Evolutionary conservation across 2,888 invertebrate species (phyloP).

Genomic region (Polyommatus icarus): DNA sequence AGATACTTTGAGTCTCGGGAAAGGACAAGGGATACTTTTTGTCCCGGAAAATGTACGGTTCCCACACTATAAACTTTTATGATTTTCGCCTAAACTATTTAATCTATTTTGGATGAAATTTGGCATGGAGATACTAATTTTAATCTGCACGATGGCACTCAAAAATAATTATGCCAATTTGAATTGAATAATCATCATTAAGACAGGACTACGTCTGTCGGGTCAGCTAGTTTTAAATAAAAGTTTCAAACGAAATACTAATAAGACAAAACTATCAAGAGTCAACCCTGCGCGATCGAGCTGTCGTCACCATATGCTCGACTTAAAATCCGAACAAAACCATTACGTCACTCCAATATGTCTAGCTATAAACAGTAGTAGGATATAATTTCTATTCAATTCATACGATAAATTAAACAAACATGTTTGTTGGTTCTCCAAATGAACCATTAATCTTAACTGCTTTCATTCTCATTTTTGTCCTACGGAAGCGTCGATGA

Average conservation of each 20-base stretch:
- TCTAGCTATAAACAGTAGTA: conserved; percentile 46
- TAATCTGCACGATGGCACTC: too few relatives aligned
- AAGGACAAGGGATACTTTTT: too few relatives aligned
- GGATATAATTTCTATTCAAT: conserved; percentile 26
- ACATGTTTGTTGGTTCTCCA: not conserved
- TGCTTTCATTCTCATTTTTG: not conserved
- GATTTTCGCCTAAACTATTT: too few relatives aligned
- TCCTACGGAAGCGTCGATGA: not conserved
- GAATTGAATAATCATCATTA: too few relatives aligned
- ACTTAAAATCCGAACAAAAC: conserved; percentile 56
- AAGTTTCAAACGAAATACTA: not conserved
- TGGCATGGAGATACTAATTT: too few relatives aligned
- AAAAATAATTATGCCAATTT: too few relatives aligned
- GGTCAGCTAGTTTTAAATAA: too few relatives aligned
- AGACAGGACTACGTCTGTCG: too few relatives aligned
- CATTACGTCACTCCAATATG: conserved; percentile 61
- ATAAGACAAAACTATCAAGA: conserved; percentile 37
- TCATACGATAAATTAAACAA: not conserved
- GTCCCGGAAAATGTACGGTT: too few relatives aligned
- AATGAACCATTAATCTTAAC: not conserved
- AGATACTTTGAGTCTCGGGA: too few relatives aligned
- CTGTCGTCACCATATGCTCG: conserved; percentile 56
- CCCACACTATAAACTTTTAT: too few relatives aligned
- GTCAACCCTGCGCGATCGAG: conserved; percentile 60
- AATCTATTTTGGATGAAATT: too few relatives aligned